Base-by-base conservation (phyloP, 2,888 invertebrate genomes). In the Ferrisia virgata region DNA sequence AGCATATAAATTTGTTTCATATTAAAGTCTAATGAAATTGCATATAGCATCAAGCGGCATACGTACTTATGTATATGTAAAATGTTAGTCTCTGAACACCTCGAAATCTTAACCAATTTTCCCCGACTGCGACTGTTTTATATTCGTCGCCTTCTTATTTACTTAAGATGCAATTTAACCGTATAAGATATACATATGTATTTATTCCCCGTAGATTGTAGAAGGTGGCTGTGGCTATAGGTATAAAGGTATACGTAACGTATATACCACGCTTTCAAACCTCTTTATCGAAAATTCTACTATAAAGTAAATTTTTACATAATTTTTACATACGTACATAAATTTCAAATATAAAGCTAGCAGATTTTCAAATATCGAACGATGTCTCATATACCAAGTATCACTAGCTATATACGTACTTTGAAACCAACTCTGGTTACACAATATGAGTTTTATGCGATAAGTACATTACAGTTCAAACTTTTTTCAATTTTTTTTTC, bases 1-100 rank as follows among this genome's bases (percentile, higher is more conserved):
- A 76, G 72, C 72, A 76, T 36, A 76, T 76, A 76, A 76, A 76
- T 76, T 76, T 36, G 72, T 36, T 76, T 76, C 36, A 36, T 76
- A 36, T 76, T 28, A 36, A 76, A 76, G 31, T 36, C 33, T 76
- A 76, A 76, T 76, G 72, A 76, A 76, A 76, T 76, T 76, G 72
- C 72, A 76, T 28, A 64, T 3, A 28, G 64, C 64, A 28, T 31
- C n/a, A n/a, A n/a, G n/a, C n/a, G n/a, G n/a, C n/a, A n/a, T n/a
- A n/a, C n/a, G n/a, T n/a, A n/a, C n/a, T n/a, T n/a, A n/a, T n/a
- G n/a, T n/a, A 64, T 4, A 13, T 31, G 28, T 5, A 64, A 64
- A 64, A 64, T 64, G n/a, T 1, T 64, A 64, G 28, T 64, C 64
- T 64, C 9, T 5, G 13, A 64, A 64, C 28, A 64, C 28, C 28